phyloP scores from a whole-genome alignment of 2,888 invertebrate species.

The Gnatocerus cornutus region DNA sequence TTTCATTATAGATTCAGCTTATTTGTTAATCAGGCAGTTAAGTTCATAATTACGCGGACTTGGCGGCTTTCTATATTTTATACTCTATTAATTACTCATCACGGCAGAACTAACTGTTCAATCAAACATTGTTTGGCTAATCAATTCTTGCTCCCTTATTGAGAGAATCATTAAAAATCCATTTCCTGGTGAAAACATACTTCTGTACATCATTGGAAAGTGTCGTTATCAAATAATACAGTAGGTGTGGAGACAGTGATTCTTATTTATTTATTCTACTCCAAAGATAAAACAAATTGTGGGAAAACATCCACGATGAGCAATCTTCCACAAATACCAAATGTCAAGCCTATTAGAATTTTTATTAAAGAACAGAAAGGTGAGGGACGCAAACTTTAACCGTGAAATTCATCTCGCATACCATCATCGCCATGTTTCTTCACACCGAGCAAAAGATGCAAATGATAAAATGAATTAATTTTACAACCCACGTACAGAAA shows the following conservation, averaged over 20 bases:
- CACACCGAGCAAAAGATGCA: not conserved
- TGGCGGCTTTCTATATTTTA: slow-evolving; percentile 27
- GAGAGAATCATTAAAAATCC: slow-evolving; percentile 5
- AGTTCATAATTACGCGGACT: slow-evolving; percentile 6
- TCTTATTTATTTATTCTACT: slow-evolving; percentile 27
- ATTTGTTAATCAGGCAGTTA: slow-evolving; percentile 19
- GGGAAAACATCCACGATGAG: slow-evolving; percentile 29
- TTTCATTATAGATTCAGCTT: slow-evolving; percentile 15
- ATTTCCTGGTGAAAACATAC: slow-evolving; percentile 36
- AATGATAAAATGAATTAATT: no score
- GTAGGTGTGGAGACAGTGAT: slow-evolving; percentile 22
- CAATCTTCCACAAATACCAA: slow-evolving; percentile 36
- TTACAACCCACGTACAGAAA: no score
- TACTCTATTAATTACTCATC: slow-evolving; percentile 9
- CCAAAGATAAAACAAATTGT: slow-evolving; percentile 9
- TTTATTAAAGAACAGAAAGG: slow-evolving; percentile 38
- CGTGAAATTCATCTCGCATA: slow-evolving; percentile 22
- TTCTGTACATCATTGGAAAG: slow-evolving; percentile 31
- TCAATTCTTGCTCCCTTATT: slow-evolving; percentile 14
- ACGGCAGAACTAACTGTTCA: slow-evolving; percentile 13
- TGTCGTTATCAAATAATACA: slow-evolving; percentile 15
- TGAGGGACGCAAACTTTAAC: slow-evolving; percentile 37
- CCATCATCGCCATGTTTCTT: slow-evolving; percentile 2
- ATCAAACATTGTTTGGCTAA: not conserved
- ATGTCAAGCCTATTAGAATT: slow-evolving; percentile 39